Evolutionary conservation across 2,888 invertebrate genomes (phyloP).

Genomic region (Onchidella celtica): DNA sequence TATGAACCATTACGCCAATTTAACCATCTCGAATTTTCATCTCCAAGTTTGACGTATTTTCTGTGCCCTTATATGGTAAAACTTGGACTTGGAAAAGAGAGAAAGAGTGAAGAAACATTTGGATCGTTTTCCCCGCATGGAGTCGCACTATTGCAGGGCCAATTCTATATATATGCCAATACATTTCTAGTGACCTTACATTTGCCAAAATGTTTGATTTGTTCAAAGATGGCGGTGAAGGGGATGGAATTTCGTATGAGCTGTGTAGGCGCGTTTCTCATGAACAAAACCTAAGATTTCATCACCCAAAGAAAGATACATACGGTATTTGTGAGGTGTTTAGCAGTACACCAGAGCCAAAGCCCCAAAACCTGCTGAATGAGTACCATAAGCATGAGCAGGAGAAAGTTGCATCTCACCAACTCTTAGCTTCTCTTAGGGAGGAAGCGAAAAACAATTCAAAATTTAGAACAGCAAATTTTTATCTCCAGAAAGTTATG

Average conservation of each 20-base stretch:
- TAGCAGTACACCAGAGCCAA: not conserved
- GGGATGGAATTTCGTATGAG: not conserved
- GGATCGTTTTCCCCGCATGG: not conserved
- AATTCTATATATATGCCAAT: not conserved
- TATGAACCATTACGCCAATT: too few relatives aligned
- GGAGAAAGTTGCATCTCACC: not conserved
- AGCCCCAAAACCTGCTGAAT: not conserved
- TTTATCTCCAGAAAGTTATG: not conserved
- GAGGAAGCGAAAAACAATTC: not conserved
- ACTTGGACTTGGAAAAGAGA: not conserved
- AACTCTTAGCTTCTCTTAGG: not conserved
- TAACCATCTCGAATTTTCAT: too few relatives aligned
- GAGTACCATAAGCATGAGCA: not conserved
- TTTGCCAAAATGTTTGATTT: not conserved
- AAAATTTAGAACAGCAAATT: not conserved
- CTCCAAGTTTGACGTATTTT: too few relatives aligned
- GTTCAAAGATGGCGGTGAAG: not conserved
- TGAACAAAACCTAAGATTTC: not conserved
- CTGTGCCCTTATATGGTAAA: too few relatives aligned
- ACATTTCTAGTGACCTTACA: not conserved
- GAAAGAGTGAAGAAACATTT: not conserved
- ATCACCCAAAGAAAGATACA: not conserved
- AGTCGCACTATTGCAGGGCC: not conserved
- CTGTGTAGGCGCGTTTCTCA: not conserved
- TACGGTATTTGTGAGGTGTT: not conserved